A percentile compares a stretch with the other conserved stretches of the same genome.
phyloP scores from a whole-genome alignment of 2,888 invertebrate species.

The Drosophila imparisetae region DNA sequence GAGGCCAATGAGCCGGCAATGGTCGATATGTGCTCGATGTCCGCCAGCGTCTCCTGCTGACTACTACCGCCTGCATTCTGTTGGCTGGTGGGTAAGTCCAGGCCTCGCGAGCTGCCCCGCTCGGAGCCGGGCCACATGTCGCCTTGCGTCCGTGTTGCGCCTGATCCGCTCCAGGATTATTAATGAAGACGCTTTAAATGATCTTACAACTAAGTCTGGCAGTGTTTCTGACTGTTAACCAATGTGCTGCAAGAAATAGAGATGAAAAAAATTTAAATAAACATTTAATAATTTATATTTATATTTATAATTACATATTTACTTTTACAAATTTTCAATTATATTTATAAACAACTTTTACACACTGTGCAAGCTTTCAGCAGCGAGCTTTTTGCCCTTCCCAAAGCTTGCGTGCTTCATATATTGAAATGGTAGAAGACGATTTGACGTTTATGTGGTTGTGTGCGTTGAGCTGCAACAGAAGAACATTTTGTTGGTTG shows the following conservation, averaged over 20 bases:
- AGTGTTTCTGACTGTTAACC: conserved; percentile 4
- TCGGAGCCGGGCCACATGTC: conserved; percentile 80
- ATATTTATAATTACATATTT: background rate
- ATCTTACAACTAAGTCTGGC: conserved; percentile 13
- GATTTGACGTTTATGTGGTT: conserved; percentile 37
- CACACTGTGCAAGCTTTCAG: conserved; percentile 27
- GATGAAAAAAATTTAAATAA: background rate
- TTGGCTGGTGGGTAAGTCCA: conserved; percentile 80
- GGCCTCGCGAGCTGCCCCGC: conserved; percentile 82
- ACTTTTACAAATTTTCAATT: background rate
- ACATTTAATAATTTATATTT: background rate
- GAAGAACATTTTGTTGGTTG: background rate
- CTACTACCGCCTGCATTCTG: conserved; percentile 80
- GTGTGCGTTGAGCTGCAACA: conserved; percentile 9
- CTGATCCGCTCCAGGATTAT: conserved; percentile 53
- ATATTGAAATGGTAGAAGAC: rapidly evolving
- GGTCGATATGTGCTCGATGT: conserved; percentile 88
- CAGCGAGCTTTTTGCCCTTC: conserved; percentile 28
- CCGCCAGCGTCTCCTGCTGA: conserved; percentile 88
- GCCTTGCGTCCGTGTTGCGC: conserved; percentile 36
- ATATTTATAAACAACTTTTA: background rate
- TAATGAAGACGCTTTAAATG: background rate
- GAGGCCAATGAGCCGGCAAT: conserved; percentile 89
- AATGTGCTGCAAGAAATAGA: conserved; percentile 1
- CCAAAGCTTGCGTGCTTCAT: conserved; percentile 22